Evolutionary conservation across 2,888 invertebrate species (phyloP).

Genomic region (Molorchus minor): DNA sequence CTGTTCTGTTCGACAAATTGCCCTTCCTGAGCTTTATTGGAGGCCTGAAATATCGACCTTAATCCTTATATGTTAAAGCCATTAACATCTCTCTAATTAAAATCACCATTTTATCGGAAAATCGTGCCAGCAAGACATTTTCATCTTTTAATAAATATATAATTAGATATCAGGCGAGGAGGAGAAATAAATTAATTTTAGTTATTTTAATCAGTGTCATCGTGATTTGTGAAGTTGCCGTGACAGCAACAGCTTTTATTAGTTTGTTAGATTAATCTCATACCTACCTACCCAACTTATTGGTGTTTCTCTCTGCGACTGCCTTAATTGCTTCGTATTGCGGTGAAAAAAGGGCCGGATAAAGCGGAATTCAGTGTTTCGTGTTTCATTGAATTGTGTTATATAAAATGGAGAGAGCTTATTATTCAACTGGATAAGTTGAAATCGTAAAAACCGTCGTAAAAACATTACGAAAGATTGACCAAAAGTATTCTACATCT

Average conservation of each 20-base stretch:
- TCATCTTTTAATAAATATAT: constrained; percentile 12
- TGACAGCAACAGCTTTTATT: constrained; percentile 33
- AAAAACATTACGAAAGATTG: too few species aligned
- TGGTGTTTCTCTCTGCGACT: constrained; percentile 8
- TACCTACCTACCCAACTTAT: constrained; percentile 17
- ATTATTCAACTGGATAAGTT: too few species aligned
- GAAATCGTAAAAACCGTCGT: too few species aligned
- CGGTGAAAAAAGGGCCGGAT: not conserved
- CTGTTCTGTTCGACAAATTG: not conserved
- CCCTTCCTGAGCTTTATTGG: not conserved
- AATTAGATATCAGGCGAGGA: constrained; percentile 27
- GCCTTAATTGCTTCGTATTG: not conserved
- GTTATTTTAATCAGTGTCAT: constrained; percentile 40
- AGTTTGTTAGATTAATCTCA: constrained; percentile 34
- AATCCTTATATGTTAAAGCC: constrained; percentile 4
- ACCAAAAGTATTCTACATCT: too few species aligned
- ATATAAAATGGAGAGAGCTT: too few species aligned
- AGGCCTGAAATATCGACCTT: not conserved
- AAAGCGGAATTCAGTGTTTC: too few species aligned
- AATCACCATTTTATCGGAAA: not conserved
- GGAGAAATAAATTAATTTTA: constrained; percentile 36
- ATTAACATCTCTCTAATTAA: constrained; percentile 12
- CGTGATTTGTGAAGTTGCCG: constrained; percentile 32
- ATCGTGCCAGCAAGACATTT: constrained; percentile 6
- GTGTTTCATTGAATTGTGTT: too few species aligned